Base-by-base conservation (phyloP, 2,113 vertebrate species). In the Trichechus manatus region DNA sequence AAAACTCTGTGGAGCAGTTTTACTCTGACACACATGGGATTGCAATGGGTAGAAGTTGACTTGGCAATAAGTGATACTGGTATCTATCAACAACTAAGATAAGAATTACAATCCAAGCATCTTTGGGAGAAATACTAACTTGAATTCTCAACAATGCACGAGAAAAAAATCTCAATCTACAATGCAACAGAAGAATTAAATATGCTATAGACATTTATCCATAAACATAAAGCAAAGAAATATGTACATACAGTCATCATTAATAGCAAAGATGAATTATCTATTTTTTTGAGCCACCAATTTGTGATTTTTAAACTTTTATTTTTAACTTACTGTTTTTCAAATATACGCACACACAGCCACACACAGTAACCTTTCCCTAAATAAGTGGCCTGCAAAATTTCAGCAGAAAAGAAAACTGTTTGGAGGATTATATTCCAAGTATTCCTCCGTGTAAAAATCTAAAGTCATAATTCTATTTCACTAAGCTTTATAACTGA, bases 401-500 rank as follows among this genome's bases (percentile, higher is more conserved):
- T 63, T 89, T 77, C 9, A 84, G 3, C 9, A 61, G 3, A 66
- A 74, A 85, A 95, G 20, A 86, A 96, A 93, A 84, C 2, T 82
- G 4, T 61, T 68, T 84, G 19, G 25, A 95, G 64, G 84, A 74
- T 68, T 93, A 59, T 50, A 93, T 63, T 61, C 39, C 1, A 96
- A 87, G 22, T 33, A 85, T 80, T 89, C 27, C 77, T 89, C 93
- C 61, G n/a, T 72, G 0, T 92, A 86, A 95, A 7, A 84, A 59
- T 87, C 42, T 79, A 81, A 91, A 20, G 19, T 6, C 7, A 81
- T 85, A 66, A 87, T 94, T 97, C 17, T 82, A 56, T 79, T 84
- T 93, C 27, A 53, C 6, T 94, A 72, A 97, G 27, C 22, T 95
- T 94, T 96, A 72, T 93, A 94, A 95, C 47, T 92, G 53, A 85